These are phyloP conservation scores for Thelaira solivaga DNA, from an alignment of 2,888 invertebrate species.

Conservation along the genomic window DNA sequence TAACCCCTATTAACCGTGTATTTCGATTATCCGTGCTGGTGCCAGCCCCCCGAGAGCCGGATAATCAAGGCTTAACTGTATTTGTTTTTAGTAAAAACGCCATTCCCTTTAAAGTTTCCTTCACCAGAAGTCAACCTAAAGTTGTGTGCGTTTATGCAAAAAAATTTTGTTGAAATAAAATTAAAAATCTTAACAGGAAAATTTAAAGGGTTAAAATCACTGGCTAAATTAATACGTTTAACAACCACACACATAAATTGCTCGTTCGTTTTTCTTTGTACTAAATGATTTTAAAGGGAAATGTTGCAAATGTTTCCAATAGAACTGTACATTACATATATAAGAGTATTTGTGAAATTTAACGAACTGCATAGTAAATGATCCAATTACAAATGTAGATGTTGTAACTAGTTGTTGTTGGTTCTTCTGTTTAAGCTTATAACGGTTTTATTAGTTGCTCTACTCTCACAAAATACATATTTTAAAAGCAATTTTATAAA, in stretches of 20 bases:
- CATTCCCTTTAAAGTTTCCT: no score
- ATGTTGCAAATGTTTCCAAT: constrained; percentile 8
- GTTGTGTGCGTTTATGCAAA: no score
- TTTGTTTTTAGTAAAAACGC: no score
- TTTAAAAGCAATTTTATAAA: constrained; percentile 25
- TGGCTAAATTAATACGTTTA: no score
- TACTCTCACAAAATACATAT: constrained; percentile 19
- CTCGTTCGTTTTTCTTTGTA: constrained; percentile 1
- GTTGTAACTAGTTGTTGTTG: not conserved
- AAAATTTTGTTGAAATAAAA: no score
- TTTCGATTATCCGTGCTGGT: no score
- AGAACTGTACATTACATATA: not conserved
- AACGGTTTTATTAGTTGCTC: constrained; percentile 15
- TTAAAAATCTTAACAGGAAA: no score
- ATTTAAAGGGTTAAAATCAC: no score
- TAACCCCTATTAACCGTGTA: no score
- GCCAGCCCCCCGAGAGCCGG: no score
- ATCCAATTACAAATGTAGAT: constrained; percentile 2
- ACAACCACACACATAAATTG: not conserved
- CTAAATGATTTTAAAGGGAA: constrained; percentile 41
- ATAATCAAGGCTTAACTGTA: no score
- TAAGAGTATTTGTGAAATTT: constrained; percentile 22
- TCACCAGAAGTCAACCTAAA: no score
- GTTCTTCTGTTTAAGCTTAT: not conserved
- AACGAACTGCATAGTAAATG: constrained; percentile 41